Conservation (phyloP, 2,888 invertebrate genomes). For the Platypus cylindrus region DNA sequence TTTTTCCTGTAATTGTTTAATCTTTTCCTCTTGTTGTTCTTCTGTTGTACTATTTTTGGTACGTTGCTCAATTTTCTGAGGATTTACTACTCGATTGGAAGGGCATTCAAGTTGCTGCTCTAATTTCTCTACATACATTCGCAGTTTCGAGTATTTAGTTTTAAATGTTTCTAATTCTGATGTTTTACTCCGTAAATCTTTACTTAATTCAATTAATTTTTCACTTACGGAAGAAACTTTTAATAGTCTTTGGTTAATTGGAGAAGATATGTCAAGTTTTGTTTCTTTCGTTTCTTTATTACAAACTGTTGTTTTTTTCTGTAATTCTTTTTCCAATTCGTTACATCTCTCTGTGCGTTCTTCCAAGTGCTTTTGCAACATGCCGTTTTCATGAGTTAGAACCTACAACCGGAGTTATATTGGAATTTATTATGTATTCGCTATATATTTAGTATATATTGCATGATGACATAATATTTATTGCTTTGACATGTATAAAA, state of each 20-base stretch:
- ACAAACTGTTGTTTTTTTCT: too few species aligned
- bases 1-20: constrained; percentile 50
- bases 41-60: constrained; percentile 14
- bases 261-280: constrained; percentile 32
- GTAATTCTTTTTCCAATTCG: constrained; percentile 3
- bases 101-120: too few species aligned
- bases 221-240: constrained; percentile 31
- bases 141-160: constrained; percentile 44
- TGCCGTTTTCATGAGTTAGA: constrained; percentile 43
- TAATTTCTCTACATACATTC: constrained; percentile 39
- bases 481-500: too few species aligned
- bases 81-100: background rate
- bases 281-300: constrained; percentile 11
- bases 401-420: constrained; percentile 35
- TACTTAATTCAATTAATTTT: constrained; percentile 56
- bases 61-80: background rate
- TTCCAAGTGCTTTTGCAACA: constrained; percentile 39
- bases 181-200: constrained; percentile 50
- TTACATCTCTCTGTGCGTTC: constrained; percentile 25
- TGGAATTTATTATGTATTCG: too few species aligned
- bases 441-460: constrained; percentile 4
- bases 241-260: constrained; percentile 21
- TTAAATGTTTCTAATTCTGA: constrained; percentile 48
- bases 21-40: constrained; percentile 40
- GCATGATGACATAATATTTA: too few species aligned